Conservation (phyloP, 2,888 invertebrate species). For the Leptinotarsa peninsularis region DNA sequence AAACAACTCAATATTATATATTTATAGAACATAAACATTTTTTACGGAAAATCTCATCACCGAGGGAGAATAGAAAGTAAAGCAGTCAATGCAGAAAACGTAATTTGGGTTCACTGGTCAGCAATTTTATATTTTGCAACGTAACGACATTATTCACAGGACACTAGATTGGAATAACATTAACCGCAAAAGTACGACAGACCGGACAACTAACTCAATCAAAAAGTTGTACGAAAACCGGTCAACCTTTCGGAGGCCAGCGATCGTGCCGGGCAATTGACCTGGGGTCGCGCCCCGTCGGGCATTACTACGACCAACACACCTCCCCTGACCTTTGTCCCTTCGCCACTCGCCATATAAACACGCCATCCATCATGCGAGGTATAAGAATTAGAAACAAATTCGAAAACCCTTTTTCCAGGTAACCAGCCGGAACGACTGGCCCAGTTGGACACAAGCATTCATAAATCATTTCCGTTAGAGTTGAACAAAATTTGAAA, state of each 20-base stretch:
- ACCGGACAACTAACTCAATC: constrained; percentile 55
- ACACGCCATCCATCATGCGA: constrained; percentile 65
- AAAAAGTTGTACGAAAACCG: constrained; percentile 54
- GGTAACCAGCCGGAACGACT: constrained; percentile 37
- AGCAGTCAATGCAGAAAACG: not conserved
- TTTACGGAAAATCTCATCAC: no score
- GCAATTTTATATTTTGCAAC: not conserved
- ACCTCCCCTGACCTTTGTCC: constrained; percentile 67
- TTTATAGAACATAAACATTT: no score
- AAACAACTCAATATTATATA: no score
- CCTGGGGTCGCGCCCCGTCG: constrained; percentile 64
- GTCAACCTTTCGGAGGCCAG: constrained; percentile 48
- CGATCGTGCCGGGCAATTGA: constrained; percentile 64
- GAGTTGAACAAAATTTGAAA: not conserved
- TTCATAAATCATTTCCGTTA: constrained; percentile 31
- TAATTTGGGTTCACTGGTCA: not conserved
- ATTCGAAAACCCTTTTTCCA: constrained; percentile 50
- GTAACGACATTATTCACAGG: constrained; percentile 26
- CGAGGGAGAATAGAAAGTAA: no score
- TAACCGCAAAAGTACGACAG: constrained; percentile 46
- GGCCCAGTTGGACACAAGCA: constrained; percentile 11
- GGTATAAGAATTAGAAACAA: constrained; percentile 61
- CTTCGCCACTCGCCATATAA: constrained; percentile 66
- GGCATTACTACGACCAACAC: constrained; percentile 65
- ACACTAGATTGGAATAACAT: constrained; percentile 45